A percentile compares a stretch with the other conserved stretches of the same genome.
These are phyloP conservation scores for Siniperca knerii DNA, from an alignment of 2,113 vertebrate species.

Conservation along the genomic window DNA sequence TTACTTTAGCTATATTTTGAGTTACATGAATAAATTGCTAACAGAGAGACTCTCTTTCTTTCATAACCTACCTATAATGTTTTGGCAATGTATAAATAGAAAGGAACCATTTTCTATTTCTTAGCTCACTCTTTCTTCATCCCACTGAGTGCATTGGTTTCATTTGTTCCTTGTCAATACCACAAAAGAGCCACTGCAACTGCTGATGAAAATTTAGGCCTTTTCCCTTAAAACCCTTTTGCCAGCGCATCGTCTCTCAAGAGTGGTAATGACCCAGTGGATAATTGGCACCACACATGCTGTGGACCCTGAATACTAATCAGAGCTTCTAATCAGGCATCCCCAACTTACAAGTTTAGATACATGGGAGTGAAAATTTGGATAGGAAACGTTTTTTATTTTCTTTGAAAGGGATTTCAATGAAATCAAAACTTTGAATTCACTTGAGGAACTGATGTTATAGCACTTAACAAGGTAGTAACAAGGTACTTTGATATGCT, in stretches of 20 bases:
- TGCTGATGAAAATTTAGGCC: conserved; percentile 52
- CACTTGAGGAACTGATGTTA: conserved; percentile 21
- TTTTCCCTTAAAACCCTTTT: conserved; percentile 56
- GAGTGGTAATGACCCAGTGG: conserved; percentile 68
- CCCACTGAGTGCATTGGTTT: conserved; percentile 19
- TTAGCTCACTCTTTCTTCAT: conserved; percentile 6
- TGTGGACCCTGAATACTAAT: conserved; percentile 72
- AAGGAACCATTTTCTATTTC: conserved; percentile 21
- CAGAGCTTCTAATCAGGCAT: conserved; percentile 58
- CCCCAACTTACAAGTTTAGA: conserved; percentile 50
- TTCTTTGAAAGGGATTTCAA: conserved; percentile 45
- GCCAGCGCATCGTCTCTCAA: conserved; percentile 59
- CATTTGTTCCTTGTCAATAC: conserved; percentile 48
- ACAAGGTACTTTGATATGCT: conserved; percentile 47
- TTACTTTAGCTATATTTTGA: background rate
- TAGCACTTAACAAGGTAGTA: conserved; percentile 43
- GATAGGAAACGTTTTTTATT: conserved; percentile 46
- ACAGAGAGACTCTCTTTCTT: background rate
- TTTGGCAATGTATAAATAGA: conserved; percentile 15
- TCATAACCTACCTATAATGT: background rate
- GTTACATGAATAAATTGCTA: background rate
- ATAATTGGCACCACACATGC: conserved; percentile 73
- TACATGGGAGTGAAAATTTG: conserved; percentile 35
- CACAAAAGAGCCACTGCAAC: conserved; percentile 36
- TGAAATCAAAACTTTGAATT: conserved; percentile 53